Conservation (phyloP, 2,888 invertebrate species). For the Drosophila conformis region DNA sequence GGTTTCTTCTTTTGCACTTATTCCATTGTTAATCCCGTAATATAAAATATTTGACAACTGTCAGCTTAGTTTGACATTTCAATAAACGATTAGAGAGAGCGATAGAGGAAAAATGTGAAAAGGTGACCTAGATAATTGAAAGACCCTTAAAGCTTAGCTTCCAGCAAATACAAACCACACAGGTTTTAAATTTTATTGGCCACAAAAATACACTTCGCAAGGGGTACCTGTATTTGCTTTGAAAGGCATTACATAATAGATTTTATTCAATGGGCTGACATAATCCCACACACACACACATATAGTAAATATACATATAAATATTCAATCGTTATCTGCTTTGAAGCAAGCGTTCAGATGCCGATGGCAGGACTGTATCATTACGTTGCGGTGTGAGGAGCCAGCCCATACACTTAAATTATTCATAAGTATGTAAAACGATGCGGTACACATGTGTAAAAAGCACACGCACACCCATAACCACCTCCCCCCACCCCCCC, state of each 20-base stretch:
- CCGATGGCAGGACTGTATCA: slow-evolving; percentile 3
- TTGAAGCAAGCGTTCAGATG: slow-evolving; percentile 8
- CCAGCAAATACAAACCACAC: not conserved
- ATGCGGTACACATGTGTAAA: slow-evolving; percentile 49
- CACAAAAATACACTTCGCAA: slow-evolving; percentile 14
- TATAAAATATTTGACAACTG: slow-evolving; percentile 4
- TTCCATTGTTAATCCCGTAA: not conserved
- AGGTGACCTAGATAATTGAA: slow-evolving; percentile 5
- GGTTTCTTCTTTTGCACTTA: not conserved
- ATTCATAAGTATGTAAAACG: slow-evolving; percentile 72
- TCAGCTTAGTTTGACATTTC: slow-evolving; percentile 13
- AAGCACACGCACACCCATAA: not conserved
- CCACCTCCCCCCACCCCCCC: no score
- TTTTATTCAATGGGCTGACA: slow-evolving; percentile 38
- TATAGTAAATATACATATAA: slow-evolving; percentile 27
- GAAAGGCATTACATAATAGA: slow-evolving; percentile 11
- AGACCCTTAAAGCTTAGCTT: slow-evolving; percentile 6
- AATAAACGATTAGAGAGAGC: slow-evolving; percentile 8
- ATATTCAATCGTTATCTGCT: slow-evolving; percentile 59
- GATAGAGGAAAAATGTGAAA: not conserved
- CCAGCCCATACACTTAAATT: slow-evolving; percentile 49
- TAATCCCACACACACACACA: slow-evolving; percentile 11
- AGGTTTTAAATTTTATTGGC: slow-evolving; percentile 28
- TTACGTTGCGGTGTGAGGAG: not conserved
- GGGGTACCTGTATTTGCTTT: slow-evolving; percentile 24